These are phyloP conservation scores for Tipula unca DNA, from an alignment of 2,888 invertebrate genomes.

Conservation along the genomic window DNA sequence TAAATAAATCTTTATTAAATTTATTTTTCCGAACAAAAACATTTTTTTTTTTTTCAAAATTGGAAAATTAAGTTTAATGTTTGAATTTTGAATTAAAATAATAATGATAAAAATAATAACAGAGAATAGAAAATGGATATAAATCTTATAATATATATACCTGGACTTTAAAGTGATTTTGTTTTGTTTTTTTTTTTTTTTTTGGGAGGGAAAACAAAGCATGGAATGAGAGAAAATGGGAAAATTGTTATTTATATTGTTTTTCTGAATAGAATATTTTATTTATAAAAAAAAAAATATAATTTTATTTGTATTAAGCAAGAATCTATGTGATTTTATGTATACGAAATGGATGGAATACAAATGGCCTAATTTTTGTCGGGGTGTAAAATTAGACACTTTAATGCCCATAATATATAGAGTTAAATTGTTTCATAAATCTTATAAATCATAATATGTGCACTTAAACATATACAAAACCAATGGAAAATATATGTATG, in stretches of 20 bases:
- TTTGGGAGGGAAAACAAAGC: not conserved
- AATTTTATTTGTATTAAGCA: not conserved
- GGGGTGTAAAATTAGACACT: not conserved
- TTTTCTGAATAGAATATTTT: conserved; percentile 14
- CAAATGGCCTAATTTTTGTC: not conserved
- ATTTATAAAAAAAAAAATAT: not conserved
- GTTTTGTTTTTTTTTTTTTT: not conserved
- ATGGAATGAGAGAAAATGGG: not conserved
- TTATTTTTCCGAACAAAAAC: not conserved
- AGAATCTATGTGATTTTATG: not conserved
- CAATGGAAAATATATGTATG: not conserved
- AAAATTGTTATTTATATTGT: not conserved
- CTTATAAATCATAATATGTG: not conserved
- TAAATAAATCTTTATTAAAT: conserved; percentile 19
- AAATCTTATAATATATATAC: not conserved
- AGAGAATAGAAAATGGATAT: not conserved
- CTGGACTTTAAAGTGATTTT: not conserved
- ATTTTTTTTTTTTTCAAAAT: conserved; percentile 15
- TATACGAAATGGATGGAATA: not conserved
- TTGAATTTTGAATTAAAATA: conserved; percentile 18
- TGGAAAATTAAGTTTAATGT: conserved; percentile 19
- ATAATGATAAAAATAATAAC: conserved; percentile 15
- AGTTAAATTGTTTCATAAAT: not conserved
- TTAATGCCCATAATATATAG: not conserved
- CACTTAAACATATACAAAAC: not conserved